Evolutionary conservation across 2,113 vertebrate species (phyloP).

Genomic region (Microcebus ravelobensis): DNA sequence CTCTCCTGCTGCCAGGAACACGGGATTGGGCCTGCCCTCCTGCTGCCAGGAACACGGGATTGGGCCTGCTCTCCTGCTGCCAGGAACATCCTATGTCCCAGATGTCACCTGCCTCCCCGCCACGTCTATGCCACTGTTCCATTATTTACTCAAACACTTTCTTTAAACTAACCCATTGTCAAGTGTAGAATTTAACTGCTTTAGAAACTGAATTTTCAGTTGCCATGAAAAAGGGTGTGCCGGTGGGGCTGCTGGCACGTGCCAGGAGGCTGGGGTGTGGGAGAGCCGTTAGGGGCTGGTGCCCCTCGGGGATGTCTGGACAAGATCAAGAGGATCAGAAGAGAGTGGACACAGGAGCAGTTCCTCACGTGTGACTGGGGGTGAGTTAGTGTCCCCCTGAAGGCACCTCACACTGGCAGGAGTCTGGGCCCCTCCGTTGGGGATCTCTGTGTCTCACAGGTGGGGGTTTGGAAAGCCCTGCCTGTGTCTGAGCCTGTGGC

Average conservation of each 20-base stretch:
- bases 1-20: neutral
- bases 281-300: neutral
- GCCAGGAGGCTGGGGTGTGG: neutral
- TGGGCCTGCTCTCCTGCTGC: neutral
- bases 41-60: neutral
- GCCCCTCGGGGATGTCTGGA: neutral
- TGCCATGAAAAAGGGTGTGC: neutral
- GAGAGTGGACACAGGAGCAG: fast-evolving
- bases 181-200: neutral
- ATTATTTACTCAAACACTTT: neutral
- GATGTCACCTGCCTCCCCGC: neutral
- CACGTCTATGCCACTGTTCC: neutral
- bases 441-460: neutral
- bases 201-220: neutral
- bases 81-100: neutral
- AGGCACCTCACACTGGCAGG: neutral
- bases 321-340: neutral
- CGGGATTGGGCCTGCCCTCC: too few relatives aligned
- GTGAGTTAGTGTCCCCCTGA: neutral
- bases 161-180: neutral
- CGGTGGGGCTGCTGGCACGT: neutral
- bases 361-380: neutral
- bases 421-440: neutral
- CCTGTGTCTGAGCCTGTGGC: neutral
- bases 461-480: neutral